Base-by-base conservation (phyloP, 92 coral and sea anemone genomes). In the Zoanthus solanderi region DNA sequence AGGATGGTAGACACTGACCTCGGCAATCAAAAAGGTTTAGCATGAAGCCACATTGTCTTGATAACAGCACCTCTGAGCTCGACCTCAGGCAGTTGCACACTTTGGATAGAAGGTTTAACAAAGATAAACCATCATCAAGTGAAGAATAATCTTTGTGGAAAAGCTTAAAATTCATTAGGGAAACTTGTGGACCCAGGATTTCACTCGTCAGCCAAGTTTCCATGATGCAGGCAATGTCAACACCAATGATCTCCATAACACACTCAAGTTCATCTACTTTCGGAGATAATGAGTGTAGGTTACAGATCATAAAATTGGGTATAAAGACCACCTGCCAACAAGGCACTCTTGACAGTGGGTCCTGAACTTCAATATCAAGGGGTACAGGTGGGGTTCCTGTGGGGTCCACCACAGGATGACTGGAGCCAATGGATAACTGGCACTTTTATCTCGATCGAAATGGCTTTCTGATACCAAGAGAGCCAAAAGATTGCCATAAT, bases 241-340 rank as follows among this genome's bases (percentile, higher is more conserved):
- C 87, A 11, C 57, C 71, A 12, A 67, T 83, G 54, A 65, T 75
- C 57, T 75, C 53, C 87, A 76, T 61, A 18, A 83, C 60, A 71
- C 87, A 83, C 44, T 83, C 78, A 45, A 69, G 87, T 77, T 83
- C 78, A 67, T 58, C 72, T 56, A 83, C 69, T 66, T 83, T 83
- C 56, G 87, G 87, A 71, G 87, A 77, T 46, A 83, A 76, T 11
- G 87, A 83, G 58, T 78, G 87, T 17, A 47, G 46, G n/a, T 83
- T 83, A 76, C 78, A 66, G 5, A 83, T 77, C 87, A 83, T 60
- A 10, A 83, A 34, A 11, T 53, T 44, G 77, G 87, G 87, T 56
- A 68, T 34, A n/a, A 4, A 47, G 8, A 8, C 52, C 52, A 8
- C 52, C 52, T 4, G 52, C 5, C 5, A 47, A 47, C 52, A 8